Evolutionary conservation across 1,140 invertebrate genomes (phyloP), one percentile per base, ranked within the genome.

Genomic region (Drosophila mayri): DNA sequence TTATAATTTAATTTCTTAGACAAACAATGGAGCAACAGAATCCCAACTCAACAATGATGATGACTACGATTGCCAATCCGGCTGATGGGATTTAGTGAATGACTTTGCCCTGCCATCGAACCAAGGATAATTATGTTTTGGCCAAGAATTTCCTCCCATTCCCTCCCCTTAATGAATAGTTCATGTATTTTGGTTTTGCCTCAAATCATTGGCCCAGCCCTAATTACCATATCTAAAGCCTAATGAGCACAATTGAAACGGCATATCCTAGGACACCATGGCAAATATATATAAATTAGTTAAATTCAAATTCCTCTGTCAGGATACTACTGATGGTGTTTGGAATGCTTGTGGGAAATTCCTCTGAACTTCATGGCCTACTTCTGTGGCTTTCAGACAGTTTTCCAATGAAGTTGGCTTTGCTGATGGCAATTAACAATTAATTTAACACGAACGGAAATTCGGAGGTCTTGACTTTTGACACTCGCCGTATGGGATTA

Each of bases 241-340:
- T 78, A 78, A 78, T 79, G 76, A 79, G 76, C 65, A 64, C 44
- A 78, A 78, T 62, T 70, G 59, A 77, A 77, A 77, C 37, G 58
- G 22, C 65, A 63, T 41, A 47, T 55, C 38, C 14, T 20, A 14
- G 37, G 37, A 71, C 30, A 44, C 44, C 44, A 40, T n/a, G 37
- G 46, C 38, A 20, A 43, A 63, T 62, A 46, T 46, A 35, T 46
- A 59, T 59, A 64, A 71, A 71, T 78, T 78, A 43, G 44, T 59
- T 46, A 9, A 52, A 71, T 47, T 54, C 41, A 52, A 79, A 43
- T 58, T 35, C 28, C 14, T n/a, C 7, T 9, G 16, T 11, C 35
- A 32, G 52, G 18, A 38, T 14, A 28, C 55, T 43, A 5, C 22
- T 20, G 4, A 18, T 41, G 16, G 12, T 40, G 35, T 41, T 66